Conservation (phyloP, 2,113 vertebrate species). For the Hydrochoerus hydrochaeris region DNA sequence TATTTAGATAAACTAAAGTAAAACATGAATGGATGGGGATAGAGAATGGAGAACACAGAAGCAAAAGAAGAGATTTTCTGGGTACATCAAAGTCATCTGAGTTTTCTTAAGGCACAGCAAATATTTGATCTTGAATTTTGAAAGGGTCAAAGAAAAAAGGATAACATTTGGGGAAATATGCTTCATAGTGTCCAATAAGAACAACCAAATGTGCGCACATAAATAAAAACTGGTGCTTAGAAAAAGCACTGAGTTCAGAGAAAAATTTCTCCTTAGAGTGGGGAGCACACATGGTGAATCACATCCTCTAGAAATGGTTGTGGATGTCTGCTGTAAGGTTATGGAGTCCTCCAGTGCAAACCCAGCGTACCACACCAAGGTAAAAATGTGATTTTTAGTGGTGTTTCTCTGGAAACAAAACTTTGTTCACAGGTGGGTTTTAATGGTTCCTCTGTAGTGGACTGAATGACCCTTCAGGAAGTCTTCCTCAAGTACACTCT, state of each 20-base stretch:
- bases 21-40: background rate
- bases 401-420: background rate
- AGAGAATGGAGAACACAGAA: background rate
- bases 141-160: background rate
- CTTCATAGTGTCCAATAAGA: background rate
- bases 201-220: background rate
- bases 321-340: background rate
- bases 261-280: conserved; percentile 51
- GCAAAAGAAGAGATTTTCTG: background rate
- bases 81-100: background rate
- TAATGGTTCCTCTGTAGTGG: background rate
- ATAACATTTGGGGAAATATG: background rate
- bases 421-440: background rate
- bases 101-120: background rate
- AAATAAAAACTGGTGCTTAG: conserved; percentile 9
- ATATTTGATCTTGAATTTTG: background rate
- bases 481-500: background rate
- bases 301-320: background rate
- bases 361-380: background rate
- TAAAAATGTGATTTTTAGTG: background rate
- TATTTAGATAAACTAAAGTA: conserved; percentile 24
- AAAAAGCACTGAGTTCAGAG: background rate
- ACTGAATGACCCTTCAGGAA: background rate
- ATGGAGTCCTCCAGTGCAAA: background rate
- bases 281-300: background rate